phyloP scores from a whole-genome alignment of 2,113 vertebrate genomes.

The Entomyzon cyanotis region DNA sequence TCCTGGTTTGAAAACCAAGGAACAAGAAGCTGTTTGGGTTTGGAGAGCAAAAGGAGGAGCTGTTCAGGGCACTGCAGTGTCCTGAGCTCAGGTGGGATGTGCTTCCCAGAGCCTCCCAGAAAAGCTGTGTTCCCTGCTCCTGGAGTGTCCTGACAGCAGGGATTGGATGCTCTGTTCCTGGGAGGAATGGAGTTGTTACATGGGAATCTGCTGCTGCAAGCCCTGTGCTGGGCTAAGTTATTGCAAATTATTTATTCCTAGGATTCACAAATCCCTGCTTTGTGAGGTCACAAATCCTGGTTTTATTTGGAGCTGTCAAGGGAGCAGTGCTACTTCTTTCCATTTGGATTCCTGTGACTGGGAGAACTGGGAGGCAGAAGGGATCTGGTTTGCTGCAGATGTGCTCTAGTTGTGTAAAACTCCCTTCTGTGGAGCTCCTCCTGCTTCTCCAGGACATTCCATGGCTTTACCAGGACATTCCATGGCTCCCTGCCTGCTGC shows the following conservation, averaged over 20 bases:
- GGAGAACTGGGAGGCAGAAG: background rate
- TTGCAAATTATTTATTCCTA: background rate
- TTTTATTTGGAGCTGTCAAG: background rate
- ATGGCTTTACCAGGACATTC: background rate
- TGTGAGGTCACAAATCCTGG: background rate
- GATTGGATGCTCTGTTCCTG: background rate
- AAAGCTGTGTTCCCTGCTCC: rapidly evolving
- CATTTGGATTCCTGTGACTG: background rate
- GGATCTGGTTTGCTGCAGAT: background rate
- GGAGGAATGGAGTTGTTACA: background rate
- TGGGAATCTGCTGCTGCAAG: background rate
- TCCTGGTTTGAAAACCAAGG: background rate
- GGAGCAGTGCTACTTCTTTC: background rate
- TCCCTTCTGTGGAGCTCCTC: background rate
- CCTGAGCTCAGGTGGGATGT: background rate
- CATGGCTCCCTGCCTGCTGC: background rate
- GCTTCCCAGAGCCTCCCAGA: background rate
- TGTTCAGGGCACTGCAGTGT: background rate
- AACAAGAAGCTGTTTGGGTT: background rate
- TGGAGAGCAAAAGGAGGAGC: background rate
- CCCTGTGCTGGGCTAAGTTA: background rate
- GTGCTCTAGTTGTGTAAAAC: background rate
- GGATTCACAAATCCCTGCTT: rapidly evolving
- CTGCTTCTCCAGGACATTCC: background rate
- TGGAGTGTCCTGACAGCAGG: background rate